Evolutionary conservation across 2,888 invertebrate genomes (phyloP).

Genomic region (Epirrita christyi): DNA sequence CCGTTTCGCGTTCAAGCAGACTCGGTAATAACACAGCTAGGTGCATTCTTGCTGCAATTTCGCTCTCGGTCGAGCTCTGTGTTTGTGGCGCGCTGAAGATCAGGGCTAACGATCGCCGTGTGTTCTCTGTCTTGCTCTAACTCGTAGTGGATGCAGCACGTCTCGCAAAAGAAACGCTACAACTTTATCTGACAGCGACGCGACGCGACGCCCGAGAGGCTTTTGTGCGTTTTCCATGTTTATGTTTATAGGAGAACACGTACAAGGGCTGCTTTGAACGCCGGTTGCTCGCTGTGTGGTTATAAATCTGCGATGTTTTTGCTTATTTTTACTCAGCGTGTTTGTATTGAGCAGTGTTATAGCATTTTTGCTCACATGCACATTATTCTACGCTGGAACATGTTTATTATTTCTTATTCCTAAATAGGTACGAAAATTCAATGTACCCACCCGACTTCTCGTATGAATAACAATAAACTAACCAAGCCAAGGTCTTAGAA

Average conservation of each 20-base stretch:
- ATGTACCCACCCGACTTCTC: neutral
- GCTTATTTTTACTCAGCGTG: constrained; percentile 67
- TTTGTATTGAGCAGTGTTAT: constrained; percentile 51
- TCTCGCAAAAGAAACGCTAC: constrained; percentile 81
- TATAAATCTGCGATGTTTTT: constrained; percentile 69
- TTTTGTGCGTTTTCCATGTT: constrained; percentile 84
- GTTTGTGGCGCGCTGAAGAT: constrained; percentile 85
- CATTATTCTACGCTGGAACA: constrained; percentile 1
- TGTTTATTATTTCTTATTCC: neutral
- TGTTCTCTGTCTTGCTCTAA: constrained; percentile 66
- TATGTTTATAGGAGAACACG: constrained; percentile 83
- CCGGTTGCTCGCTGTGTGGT: constrained; percentile 65
- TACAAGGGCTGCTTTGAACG: constrained; percentile 80
- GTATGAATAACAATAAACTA: neutral
- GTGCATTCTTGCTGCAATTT: constrained; percentile 85
- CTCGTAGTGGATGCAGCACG: constrained; percentile 51
- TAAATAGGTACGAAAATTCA: neutral
- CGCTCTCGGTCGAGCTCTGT: constrained; percentile 85
- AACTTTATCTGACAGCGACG: constrained; percentile 83
- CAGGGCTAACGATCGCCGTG: constrained; percentile 84
- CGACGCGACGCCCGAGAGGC: constrained; percentile 79
- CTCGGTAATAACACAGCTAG: constrained; percentile 82
- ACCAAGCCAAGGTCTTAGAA: neutral
- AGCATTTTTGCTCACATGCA: constrained; percentile 24
- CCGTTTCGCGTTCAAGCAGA: constrained; percentile 66